Evolutionary conservation across 2,113 vertebrate genomes (phyloP).

Genomic region (Scopus umbretta): DNA sequence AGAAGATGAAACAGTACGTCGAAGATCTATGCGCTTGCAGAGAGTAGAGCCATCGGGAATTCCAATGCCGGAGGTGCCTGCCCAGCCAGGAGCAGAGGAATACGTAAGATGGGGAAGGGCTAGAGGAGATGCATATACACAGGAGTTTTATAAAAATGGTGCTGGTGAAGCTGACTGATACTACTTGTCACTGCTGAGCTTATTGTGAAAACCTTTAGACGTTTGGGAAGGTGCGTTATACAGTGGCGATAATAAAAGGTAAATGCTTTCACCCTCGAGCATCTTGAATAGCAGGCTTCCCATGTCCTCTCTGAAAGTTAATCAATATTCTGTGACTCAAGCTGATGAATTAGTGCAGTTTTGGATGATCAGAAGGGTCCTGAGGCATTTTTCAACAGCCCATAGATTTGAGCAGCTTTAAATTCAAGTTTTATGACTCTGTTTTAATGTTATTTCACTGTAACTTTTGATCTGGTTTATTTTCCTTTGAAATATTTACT

Average conservation of each 20-base stretch:
- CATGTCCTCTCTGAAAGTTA: rapidly evolving
- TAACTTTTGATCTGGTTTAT: not conserved
- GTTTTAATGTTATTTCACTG: not conserved
- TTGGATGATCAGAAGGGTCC: not conserved
- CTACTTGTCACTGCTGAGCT: not conserved
- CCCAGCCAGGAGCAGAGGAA: not conserved
- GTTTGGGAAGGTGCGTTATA: rapidly evolving
- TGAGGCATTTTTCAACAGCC: not conserved
- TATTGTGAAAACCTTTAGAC: not conserved
- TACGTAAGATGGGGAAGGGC: constrained; percentile 51
- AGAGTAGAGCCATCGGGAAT: not conserved
- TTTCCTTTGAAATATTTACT: not conserved
- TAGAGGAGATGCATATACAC: not conserved
- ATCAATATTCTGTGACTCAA: not conserved
- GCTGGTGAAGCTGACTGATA: not conserved
- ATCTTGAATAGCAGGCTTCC: not conserved
- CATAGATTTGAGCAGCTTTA: not conserved
- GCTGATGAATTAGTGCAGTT: rapidly evolving
- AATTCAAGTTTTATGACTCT: not conserved
- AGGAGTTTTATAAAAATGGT: not conserved
- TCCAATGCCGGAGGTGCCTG: not conserved
- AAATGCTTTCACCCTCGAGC: not conserved
- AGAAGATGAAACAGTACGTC: constrained; percentile 14
- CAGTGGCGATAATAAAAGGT: not conserved
- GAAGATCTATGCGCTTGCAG: constrained; percentile 73